phyloP scores from a whole-genome alignment of 2,113 vertebrate species.

The Scolopax mira region DNA sequence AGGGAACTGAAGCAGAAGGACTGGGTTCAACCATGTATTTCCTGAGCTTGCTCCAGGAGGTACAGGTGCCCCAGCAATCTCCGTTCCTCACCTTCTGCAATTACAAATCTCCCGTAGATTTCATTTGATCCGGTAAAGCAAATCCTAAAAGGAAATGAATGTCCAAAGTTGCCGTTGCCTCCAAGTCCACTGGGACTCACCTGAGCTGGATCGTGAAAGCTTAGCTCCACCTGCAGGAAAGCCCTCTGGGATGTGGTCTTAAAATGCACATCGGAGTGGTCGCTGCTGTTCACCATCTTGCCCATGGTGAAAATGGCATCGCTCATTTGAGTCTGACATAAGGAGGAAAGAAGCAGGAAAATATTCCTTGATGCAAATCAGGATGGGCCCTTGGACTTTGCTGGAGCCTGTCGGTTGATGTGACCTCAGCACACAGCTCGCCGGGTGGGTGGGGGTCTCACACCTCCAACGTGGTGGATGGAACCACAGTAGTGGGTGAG shows the following conservation, averaged over 20 bases:
- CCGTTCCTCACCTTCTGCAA: neutral
- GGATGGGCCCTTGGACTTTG: neutral
- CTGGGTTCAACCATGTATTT: neutral
- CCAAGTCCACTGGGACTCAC: neutral
- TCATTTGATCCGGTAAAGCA: neutral
- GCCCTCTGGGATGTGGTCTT: accelerated
- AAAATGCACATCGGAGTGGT: accelerated
- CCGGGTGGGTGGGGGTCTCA: neutral
- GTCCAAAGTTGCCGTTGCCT: neutral
- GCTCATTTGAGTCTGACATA: neutral
- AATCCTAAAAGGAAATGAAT: neutral
- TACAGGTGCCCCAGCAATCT: neutral
- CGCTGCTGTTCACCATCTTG: neutral
- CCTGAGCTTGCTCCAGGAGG: neutral
- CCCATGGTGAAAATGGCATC: neutral
- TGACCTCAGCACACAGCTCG: neutral
- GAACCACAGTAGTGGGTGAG: conserved; percentile 33
- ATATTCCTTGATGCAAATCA: neutral
- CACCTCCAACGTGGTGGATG: neutral
- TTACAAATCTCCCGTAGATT: neutral
- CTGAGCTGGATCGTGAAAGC: neutral
- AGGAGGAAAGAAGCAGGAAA: neutral
- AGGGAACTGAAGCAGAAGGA: neutral
- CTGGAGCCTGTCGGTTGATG: neutral
- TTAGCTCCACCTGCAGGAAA: neutral